Evolutionary conservation across 2,113 vertebrate genomes (phyloP).

Genomic region (Pan troglodytes): DNA sequence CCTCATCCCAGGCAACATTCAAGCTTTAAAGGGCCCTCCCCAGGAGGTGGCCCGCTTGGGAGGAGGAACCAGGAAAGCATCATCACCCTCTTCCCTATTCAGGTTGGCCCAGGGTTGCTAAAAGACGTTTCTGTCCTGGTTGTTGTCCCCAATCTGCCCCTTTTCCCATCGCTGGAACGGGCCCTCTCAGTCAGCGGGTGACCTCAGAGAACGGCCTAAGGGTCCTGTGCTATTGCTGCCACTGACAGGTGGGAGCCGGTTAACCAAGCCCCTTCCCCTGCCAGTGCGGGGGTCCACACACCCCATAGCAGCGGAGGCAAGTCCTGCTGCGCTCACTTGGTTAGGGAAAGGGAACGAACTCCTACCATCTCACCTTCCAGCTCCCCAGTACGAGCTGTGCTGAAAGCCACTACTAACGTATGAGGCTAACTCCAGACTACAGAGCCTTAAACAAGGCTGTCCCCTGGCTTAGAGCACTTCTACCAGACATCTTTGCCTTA

Average conservation of each 20-base stretch:
- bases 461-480: not conserved
- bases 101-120: not conserved
- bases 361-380: not conserved
- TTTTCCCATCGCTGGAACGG: not conserved
- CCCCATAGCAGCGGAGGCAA: not conserved
- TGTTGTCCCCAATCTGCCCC: not conserved
- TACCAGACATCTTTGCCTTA: not conserved
- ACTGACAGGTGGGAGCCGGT: not conserved
- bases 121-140: not conserved
- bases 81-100: not conserved
- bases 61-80: not conserved
- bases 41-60: not conserved
- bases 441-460: not conserved
- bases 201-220: not conserved
- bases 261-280: not conserved
- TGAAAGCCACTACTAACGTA: not conserved
- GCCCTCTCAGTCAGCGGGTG: not conserved
- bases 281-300: accelerated
- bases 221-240: not conserved
- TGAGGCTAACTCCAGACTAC: not conserved
- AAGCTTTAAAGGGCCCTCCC: not conserved
- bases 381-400: not conserved
- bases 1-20: not conserved
- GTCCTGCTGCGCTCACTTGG: not conserved
- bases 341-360: not conserved